These are phyloP conservation scores for Tiliqua scincoides DNA, from an alignment of 2,113 vertebrate species.

Conservation along the genomic window DNA sequence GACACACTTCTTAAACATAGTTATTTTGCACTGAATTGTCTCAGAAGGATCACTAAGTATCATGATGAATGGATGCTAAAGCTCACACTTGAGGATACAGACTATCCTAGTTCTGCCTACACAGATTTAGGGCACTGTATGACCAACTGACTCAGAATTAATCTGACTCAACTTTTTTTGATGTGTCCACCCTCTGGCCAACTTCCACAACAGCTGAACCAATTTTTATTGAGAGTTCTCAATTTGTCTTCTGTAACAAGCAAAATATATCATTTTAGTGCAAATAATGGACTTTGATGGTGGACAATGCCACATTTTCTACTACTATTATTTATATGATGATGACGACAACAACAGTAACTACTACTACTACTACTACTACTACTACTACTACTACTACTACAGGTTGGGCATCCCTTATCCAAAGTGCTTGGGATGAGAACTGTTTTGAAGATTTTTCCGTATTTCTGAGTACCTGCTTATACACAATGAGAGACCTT, in stretches of 20 bases:
- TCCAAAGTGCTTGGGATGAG: too few species aligned
- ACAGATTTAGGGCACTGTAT: constrained; percentile 7
- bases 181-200: neutral
- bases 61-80: neutral
- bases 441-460: too few species aligned
- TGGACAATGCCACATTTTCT: neutral
- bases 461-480: too few species aligned
- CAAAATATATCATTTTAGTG: neutral
- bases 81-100: neutral
- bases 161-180: neutral
- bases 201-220: neutral
- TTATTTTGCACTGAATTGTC: neutral
- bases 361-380: too few species aligned
- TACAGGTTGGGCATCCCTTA: too few species aligned
- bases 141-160: neutral
- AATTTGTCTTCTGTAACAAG: neutral
- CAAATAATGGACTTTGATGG: neutral
- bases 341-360: too few species aligned
- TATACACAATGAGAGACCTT: too few species aligned
- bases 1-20: neutral
- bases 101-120: constrained; percentile 1
- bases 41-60: neutral
- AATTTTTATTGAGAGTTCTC: neutral
- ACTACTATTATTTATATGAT: too few species aligned
- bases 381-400: too few species aligned